A percentile compares a stretch with the other conserved stretches of the same genome.
phyloP scores from a whole-genome alignment of 2,797 vertebrate species.

The Dermochelys coriacea region DNA sequence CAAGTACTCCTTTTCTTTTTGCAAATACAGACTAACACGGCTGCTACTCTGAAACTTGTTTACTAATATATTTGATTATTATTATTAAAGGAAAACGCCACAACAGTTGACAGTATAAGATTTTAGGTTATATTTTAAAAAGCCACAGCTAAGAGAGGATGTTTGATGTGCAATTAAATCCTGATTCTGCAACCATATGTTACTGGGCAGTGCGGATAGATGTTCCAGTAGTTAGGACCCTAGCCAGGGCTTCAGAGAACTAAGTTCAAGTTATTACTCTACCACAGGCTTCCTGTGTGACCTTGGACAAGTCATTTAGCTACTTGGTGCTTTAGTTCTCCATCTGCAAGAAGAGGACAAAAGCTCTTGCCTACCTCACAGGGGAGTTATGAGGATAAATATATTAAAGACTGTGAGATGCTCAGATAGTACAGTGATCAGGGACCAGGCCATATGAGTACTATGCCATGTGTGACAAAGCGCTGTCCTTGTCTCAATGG shows the following conservation, averaged over 20 bases:
- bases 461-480: not conserved
- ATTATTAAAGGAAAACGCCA: slow-evolving; percentile 19
- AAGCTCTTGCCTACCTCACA: not conserved
- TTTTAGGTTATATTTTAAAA: not conserved
- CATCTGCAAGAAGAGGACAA: not conserved
- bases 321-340: not conserved
- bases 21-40: too few relatives aligned
- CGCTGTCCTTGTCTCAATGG: too few relatives aligned
- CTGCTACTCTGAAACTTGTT: too few relatives aligned
- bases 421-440: not conserved
- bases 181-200: not conserved
- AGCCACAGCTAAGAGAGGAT: not conserved
- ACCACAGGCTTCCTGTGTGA: not conserved
- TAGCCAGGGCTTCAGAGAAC: not conserved
- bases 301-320: not conserved
- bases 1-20: too few relatives aligned
- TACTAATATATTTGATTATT: not conserved
- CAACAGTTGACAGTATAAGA: not conserved
- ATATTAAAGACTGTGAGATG: not conserved
- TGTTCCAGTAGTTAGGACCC: not conserved
- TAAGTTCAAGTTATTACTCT: not conserved
- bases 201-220: not conserved
- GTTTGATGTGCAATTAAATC: not conserved
- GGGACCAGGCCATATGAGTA: not conserved
- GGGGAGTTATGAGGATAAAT: rapidly evolving